Base-by-base conservation (phyloP, 2,888 invertebrate genomes). In the Polydrusus cervinus region DNA sequence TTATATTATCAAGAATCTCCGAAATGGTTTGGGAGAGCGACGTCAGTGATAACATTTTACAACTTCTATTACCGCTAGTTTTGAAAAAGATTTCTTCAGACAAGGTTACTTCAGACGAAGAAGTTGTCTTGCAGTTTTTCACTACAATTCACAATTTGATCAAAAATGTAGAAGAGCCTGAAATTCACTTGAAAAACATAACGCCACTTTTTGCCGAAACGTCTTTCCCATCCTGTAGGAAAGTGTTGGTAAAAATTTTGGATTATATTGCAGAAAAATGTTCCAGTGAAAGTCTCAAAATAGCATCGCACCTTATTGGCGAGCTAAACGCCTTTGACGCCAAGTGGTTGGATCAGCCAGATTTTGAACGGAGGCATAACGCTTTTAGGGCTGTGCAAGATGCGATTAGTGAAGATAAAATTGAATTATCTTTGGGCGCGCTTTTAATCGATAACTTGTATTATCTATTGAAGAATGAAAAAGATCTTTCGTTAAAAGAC, bases 341-440 rank as follows among this genome's bases (percentile, higher is more conserved):
- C 55, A 91, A 93, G 78, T 95, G 95, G 92, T 90, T 98, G n/a
- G 97, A 98, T 81, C 97, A 98, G 84, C 97, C 98, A 0, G 97
- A 98, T 87, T 97, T 95, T 82, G 92, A 94, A 76, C 90, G 90
- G 80, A 90, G 98, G 80, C 89, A 97, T 20, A 92, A 93, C 68
- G 94, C 94, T 0, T 95, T 96, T 81, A 92, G 91, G 81, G 87
- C 89, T 80, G 91, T 97, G 49, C 91, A 91, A 75, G 49, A 71
- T 2, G 79, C 88, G n/a, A 86, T 90, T 13, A 88, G 89, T 1
- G 85, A 84, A 0, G 85, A 89, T 69, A 85, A 88, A 61, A 85
- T 86, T 20, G 90, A 91, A 64, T 85, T 93, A 25, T 91, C 93
- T 78, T 84, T 93, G 14, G 93, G 94, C 0, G 89, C 93, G 45